These are phyloP conservation scores for Delichon dasypus DNA, from an alignment of 2,797 vertebrate genomes.

Conservation along the genomic window DNA sequence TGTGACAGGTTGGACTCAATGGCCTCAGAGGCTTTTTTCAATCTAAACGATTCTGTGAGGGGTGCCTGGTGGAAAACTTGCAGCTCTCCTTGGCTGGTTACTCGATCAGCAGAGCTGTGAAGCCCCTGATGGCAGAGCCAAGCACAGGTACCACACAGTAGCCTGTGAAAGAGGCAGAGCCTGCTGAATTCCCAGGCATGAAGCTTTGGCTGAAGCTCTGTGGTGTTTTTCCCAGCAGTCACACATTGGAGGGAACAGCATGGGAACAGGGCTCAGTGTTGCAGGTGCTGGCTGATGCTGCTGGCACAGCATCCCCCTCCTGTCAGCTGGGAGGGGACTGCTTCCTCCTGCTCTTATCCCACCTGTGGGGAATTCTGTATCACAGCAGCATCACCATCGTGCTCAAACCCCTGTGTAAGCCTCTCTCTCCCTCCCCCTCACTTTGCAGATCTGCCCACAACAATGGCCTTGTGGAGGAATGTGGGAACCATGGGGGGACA, in stretches of 20 bases:
- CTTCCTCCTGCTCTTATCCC: not conserved
- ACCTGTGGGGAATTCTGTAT: too few relatives aligned
- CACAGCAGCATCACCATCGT: not conserved
- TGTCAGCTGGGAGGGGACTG: not conserved
- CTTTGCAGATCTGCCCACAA: not conserved
- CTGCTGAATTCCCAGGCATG: not conserved
- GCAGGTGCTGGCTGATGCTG: fast-evolving
- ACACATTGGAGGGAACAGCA: not conserved
- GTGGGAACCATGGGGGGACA: not conserved
- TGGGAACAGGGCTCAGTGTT: not conserved
- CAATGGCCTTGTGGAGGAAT: fast-evolving
- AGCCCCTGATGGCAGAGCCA: not conserved
- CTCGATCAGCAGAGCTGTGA: not conserved
- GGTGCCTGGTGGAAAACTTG: not conserved
- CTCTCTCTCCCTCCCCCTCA: not conserved
- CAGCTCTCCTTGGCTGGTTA: not conserved
- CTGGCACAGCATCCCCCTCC: not conserved
- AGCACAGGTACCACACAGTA: not conserved
- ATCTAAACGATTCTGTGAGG: fast-evolving
- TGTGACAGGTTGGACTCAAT: not conserved
- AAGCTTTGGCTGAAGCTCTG: not conserved
- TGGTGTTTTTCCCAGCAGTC: not conserved
- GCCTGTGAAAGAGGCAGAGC: not conserved
- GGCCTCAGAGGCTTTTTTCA: not conserved
- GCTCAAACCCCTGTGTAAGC: not conserved